These are phyloP conservation scores for Macquaria australasica DNA, from an alignment of 2,113 vertebrate genomes.

Conservation along the genomic window DNA sequence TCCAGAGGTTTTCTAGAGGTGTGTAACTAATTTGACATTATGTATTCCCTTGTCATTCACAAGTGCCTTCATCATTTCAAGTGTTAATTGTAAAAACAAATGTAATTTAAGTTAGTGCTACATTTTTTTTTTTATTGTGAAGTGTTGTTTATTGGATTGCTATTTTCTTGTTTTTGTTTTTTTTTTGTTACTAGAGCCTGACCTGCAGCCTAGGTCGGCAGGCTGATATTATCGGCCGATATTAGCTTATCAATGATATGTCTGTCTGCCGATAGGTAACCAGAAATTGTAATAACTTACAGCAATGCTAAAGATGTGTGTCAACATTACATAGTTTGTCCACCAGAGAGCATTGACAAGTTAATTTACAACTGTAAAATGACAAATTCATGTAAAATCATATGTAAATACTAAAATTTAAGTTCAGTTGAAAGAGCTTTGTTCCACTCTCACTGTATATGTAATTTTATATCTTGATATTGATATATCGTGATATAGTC, in stretches of 20 bases:
- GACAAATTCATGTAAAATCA: too few relatives aligned
- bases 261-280: too few relatives aligned
- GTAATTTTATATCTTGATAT: background rate
- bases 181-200: background rate
- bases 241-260: background rate
- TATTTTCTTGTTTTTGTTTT: too few relatives aligned
- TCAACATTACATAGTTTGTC: too few relatives aligned
- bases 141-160: background rate
- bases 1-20: background rate
- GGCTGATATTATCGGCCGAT: background rate
- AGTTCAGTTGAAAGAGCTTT: background rate
- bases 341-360: too few relatives aligned
- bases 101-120: background rate
- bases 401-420: too few relatives aligned
- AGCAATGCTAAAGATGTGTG: too few relatives aligned
- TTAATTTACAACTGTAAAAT: background rate
- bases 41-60: too few relatives aligned
- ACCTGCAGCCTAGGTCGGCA: too few relatives aligned
- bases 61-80: too few relatives aligned
- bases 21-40: background rate
- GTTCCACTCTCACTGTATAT: background rate
- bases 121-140: background rate
- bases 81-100: too few relatives aligned
- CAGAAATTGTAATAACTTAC: too few relatives aligned
- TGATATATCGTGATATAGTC: background rate